Conservation (phyloP, 2,113 vertebrate genomes). For the Plecotus auritus region DNA sequence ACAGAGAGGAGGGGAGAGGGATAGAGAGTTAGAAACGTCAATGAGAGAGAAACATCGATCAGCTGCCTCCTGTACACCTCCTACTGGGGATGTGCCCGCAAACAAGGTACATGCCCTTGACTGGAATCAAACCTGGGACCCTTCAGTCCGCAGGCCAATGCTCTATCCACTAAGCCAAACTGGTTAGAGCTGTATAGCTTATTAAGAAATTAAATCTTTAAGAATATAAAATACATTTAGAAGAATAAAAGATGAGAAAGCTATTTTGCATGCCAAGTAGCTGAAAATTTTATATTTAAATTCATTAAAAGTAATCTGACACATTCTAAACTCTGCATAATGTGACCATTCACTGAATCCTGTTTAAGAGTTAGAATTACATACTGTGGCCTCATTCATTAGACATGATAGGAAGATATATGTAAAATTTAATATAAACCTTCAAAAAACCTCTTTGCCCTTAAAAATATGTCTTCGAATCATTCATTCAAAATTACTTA, state of each 20-base stretch:
- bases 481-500: constrained; percentile 13
- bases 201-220: constrained; percentile 14
- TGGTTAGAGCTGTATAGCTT: neutral
- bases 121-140: no score
- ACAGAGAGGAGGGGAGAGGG: no score
- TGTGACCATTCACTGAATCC: neutral
- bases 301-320: neutral
- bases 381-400: neutral
- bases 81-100: no score
- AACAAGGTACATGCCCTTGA: no score
- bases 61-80: no score
- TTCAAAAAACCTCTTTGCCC: neutral
- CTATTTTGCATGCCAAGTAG: neutral
- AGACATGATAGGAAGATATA: neutral
- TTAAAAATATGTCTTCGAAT: constrained; percentile 12
- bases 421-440: neutral
- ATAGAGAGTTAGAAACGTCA: no score
- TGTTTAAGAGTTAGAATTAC: neutral
- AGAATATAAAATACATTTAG: neutral
- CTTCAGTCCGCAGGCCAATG: no score
- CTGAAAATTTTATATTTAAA: constrained; percentile 23
- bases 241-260: constrained; percentile 26
- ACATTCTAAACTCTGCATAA: neutral
- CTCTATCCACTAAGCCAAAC: no score
- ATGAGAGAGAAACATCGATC: no score